A percentile compares a stretch with the other conserved stretches of the same genome.
phyloP scores from a whole-genome alignment of 2,797 vertebrate species.

The Zenarchopterus dispar region DNA sequence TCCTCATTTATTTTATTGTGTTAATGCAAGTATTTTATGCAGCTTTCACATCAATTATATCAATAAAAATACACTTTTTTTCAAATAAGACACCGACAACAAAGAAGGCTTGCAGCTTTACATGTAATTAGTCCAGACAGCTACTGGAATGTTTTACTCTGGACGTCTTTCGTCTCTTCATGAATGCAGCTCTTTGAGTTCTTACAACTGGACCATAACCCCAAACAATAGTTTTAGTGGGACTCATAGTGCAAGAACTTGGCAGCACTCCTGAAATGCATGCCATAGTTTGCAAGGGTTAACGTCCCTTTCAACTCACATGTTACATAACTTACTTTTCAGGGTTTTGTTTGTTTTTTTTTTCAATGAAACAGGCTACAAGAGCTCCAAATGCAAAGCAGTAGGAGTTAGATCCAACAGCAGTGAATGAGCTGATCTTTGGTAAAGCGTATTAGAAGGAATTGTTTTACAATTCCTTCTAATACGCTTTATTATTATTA shows the following conservation, averaged over 20 bases:
- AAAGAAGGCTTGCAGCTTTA: constrained; percentile 26
- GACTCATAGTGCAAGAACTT: constrained; percentile 38
- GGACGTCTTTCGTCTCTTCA: background rate
- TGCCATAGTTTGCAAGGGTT: constrained; percentile 32
- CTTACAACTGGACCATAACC: constrained; percentile 46
- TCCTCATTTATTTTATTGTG: constrained; percentile 23
- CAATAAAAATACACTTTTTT: constrained; percentile 34
- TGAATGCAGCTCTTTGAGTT: constrained; percentile 70
- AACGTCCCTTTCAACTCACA: constrained; percentile 15
- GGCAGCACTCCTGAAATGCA: constrained; percentile 47
- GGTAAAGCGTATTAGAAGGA: too few species aligned
- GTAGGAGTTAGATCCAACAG: constrained; percentile 8
- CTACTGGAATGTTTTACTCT: constrained; percentile 48
- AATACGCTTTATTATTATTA: background rate
- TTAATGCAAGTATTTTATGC: constrained; percentile 26
- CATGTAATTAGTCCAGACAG: constrained; percentile 50
- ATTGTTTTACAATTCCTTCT: constrained; percentile 7
- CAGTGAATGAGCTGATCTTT: background rate
- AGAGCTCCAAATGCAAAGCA: constrained; percentile 9
- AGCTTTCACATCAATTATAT: background rate
- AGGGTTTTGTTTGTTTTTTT: constrained; percentile 2
- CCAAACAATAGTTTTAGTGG: constrained; percentile 63
- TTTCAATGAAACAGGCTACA: constrained; percentile 5
- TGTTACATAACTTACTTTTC: constrained; percentile 55
- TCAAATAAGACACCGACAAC: constrained; percentile 19